Evolutionary conservation across 2,113 vertebrate species (phyloP), one percentile per base, ranked within the genome.

Genomic region (Campylomormyrus tamandua): DNA sequence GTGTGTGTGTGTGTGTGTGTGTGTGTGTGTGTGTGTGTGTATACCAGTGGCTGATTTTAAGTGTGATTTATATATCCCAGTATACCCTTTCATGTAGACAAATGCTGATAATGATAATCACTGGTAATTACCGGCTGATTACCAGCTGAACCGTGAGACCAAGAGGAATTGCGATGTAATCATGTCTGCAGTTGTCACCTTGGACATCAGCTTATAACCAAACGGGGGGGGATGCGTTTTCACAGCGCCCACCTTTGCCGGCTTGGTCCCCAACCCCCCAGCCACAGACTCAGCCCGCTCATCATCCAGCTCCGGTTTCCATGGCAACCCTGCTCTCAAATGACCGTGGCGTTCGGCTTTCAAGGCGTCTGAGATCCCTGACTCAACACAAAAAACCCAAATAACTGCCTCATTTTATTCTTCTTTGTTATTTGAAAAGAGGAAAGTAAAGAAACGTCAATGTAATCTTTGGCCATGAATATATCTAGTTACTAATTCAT

Each of bases 271-370:
- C 53, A 83, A 83, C 62, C 39, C 52, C 70, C 89, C 91, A 88
- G 45, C 87, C 87, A 35, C 80, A 42, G 24, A 66, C 83, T 35
- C 56, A 87, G 27, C 45, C 77, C 89, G 86, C 39, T 91, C 89
- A 89, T 31, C 50, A 62, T 77, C 90, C 88, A n/a, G 88, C 87
- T 90, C 90, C 49, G 52, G 92, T 93, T 88, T 90, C 91, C 87
- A 91, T 91, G 90, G 92, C 89, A 92, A 92, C 92, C 56, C 50
- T 27, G 31, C 8, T 89, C 90, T 88, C 45, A 62, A 42, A 91
- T 91, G 85, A 70, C 90, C 70, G 49, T 24, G 24, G 88, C 53
- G 27, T 84, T 91, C 42, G 88, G 87, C 83, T 87, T 56, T 49
- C 42, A 31, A 11, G 45, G 49, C 13, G 5, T 39, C 35, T 35